These are phyloP conservation scores for Abrostola triplasia DNA, from an alignment of 2,888 invertebrate species.

Conservation along the genomic window DNA sequence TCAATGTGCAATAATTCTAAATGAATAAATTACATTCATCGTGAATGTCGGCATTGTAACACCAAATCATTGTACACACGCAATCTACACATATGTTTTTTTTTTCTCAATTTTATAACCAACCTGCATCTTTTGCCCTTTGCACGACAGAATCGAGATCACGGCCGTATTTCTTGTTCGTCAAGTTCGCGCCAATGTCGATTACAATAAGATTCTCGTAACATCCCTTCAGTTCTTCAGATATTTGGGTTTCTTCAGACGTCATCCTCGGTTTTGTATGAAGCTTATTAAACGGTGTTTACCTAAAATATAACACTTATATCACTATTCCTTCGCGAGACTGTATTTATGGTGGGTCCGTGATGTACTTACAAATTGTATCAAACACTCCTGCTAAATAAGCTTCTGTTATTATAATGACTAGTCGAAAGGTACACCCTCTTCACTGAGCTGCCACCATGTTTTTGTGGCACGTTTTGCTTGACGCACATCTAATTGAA, in stretches of 20 bases:
- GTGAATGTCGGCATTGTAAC: constrained; percentile 54
- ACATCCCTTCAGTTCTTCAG: constrained; percentile 91
- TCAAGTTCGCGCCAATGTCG: constrained; percentile 97
- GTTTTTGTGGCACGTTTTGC: constrained; percentile 70
- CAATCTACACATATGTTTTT: constrained; percentile 55
- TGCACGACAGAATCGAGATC: constrained; percentile 97
- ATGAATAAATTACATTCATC: constrained; percentile 65
- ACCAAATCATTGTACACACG: constrained; percentile 59
- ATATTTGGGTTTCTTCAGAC: constrained; percentile 86
- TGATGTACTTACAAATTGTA: constrained; percentile 82
- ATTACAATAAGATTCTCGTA: constrained; percentile 97
- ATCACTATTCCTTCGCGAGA: constrained; percentile 34
- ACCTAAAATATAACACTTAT: constrained; percentile 67
- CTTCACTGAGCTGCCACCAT: constrained; percentile 86
- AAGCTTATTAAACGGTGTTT: constrained; percentile 87
- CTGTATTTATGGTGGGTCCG: constrained; percentile 10
- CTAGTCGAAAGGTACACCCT: constrained; percentile 80
- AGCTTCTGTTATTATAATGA: constrained; percentile 82
- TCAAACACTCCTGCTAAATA: constrained; percentile 87
- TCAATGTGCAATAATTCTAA: constrained; percentile 58
- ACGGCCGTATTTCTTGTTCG: constrained; percentile 97
- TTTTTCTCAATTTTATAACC: constrained; percentile 46
- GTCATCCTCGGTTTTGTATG: constrained; percentile 83
- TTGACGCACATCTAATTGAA: constrained; percentile 18
- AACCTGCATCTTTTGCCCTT: constrained; percentile 97